phyloP scores from a whole-genome alignment of 1,140 invertebrate genomes.

The Panulirus ornatus region DNA sequence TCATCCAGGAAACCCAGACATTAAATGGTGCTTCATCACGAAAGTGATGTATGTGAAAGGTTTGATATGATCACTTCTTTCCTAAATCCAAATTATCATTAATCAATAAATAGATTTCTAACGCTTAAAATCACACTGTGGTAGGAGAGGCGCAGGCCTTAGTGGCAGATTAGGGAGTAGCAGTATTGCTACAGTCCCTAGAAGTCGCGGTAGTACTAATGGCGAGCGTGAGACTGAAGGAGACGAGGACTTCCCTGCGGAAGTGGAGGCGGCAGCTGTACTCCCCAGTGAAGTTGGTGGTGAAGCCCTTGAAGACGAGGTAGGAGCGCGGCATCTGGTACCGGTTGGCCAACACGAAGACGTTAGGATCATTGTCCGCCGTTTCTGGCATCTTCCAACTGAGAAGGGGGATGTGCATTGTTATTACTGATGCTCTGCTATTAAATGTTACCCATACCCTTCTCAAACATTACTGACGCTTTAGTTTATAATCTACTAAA shows the following conservation, averaged over 20 bases:
- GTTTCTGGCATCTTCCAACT: slow-evolving; percentile 37
- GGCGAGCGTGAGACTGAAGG: slow-evolving; percentile 21
- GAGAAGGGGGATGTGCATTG: background rate
- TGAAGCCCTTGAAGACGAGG: slow-evolving; percentile 38
- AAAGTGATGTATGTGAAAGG: no score
- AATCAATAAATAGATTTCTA: no score
- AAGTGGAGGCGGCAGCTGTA: slow-evolving; percentile 47
- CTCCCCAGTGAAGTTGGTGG: slow-evolving; percentile 16
- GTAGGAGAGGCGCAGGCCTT: no score
- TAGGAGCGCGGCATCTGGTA: slow-evolving; percentile 53
- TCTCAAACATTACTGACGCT: no score
- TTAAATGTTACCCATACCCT: no score
- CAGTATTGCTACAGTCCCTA: background rate
- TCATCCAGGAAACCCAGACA: no score
- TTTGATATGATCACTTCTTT: no score
- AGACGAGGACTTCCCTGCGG: background rate
- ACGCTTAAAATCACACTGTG: no score
- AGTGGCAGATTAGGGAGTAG: background rate
- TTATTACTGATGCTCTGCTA: background rate
- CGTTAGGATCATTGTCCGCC: background rate
- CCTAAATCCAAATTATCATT: no score
- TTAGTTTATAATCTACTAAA: no score
- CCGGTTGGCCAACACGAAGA: slow-evolving; percentile 43
- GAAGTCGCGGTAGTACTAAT: background rate
- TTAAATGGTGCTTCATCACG: no score